A percentile compares a stretch with the other conserved stretches of the same genome.
These are phyloP conservation scores for Hymenopus coronatus DNA, from an alignment of 2,888 invertebrate genomes.

Conservation along the genomic window DNA sequence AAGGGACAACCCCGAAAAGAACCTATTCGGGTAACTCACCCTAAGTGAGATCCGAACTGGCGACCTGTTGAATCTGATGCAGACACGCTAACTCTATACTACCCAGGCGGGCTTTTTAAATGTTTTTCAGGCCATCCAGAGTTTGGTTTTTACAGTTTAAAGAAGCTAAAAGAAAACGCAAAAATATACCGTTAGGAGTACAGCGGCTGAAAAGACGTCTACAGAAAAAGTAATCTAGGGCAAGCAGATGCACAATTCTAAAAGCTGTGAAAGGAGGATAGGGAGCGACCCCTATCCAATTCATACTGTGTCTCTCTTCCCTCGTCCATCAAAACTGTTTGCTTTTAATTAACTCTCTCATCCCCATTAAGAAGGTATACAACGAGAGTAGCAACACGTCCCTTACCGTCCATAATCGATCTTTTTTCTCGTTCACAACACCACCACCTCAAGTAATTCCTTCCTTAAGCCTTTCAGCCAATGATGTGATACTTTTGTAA, in stretches of 20 bases:
- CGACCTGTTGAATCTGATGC: too few species aligned
- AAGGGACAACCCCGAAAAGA: too few species aligned
- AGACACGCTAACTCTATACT: too few species aligned
- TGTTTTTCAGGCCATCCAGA: too few species aligned
- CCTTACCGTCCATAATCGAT: neutral
- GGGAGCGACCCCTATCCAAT: neutral
- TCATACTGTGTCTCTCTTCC: neutral
- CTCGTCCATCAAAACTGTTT: slow-evolving; percentile 15
- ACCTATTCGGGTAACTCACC: too few species aligned
- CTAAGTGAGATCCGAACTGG: too few species aligned
- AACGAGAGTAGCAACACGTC: neutral
- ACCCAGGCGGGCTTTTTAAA: too few species aligned
- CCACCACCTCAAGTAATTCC: neutral
- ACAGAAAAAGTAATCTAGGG: neutral
- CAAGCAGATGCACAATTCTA: neutral
- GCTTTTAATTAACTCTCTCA: slow-evolving; percentile 10
- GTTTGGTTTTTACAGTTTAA: too few species aligned
- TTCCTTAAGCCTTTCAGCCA: neutral
- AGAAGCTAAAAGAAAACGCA: too few species aligned
- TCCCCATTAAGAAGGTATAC: neutral
- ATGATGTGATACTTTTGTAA: neutral
- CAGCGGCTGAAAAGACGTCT: too few species aligned
- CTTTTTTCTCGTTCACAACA: neutral
- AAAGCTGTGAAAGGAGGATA: neutral
- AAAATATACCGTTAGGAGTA: neutral